Evolutionary conservation across 2,113 vertebrate species (phyloP), one percentile per base, ranked within the genome.

Genomic region (Rhizomys pruinosus): DNA sequence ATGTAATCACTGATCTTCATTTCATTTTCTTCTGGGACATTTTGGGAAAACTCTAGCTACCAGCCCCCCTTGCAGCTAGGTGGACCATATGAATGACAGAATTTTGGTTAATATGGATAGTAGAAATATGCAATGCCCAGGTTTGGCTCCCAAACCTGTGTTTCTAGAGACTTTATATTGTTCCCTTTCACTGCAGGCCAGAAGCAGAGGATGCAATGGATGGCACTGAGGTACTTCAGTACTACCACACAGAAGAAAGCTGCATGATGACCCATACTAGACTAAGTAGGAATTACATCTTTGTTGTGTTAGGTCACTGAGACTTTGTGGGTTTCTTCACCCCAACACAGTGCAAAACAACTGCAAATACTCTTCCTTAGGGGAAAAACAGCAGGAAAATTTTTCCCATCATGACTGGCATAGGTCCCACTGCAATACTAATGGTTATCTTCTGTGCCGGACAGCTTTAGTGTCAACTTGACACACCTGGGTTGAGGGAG

Each of bases 211-310:
- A 74, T 82, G 3, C 71, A 71, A 4, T 13, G 71, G 37, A 94
- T 73, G 63, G 77, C 44, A 42, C 61, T 61, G 44, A 95, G 61
- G 34, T 44, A 80, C 89, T 93, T 91, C 44, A 34, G n/a, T 79
- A 94, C 39, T 74, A 44, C 7, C 63, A 44, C 9, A 19, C 15
- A 52, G 68, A 47, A 84, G 66, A 47, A 59, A 64, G 19, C n/a
- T 96, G 27, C 5, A 17, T 44, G 57, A 29, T 37, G 47, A 91
- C 61, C 37, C 87, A 22, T 32, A 61, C 39, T 64, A 57, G 22
- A 90, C 8, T 72, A 68, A 82, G 29, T 34, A 59, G 82, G 44
- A 78, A 93, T 63, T 5, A 66, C 85, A 55, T 59, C 32, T 85
- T 39, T 27, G 37, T 69, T 47, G 37, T 29, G 20, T 29, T 87